Base-by-base conservation (phyloP, 2,113 vertebrate genomes). In the Noturus placidus region DNA sequence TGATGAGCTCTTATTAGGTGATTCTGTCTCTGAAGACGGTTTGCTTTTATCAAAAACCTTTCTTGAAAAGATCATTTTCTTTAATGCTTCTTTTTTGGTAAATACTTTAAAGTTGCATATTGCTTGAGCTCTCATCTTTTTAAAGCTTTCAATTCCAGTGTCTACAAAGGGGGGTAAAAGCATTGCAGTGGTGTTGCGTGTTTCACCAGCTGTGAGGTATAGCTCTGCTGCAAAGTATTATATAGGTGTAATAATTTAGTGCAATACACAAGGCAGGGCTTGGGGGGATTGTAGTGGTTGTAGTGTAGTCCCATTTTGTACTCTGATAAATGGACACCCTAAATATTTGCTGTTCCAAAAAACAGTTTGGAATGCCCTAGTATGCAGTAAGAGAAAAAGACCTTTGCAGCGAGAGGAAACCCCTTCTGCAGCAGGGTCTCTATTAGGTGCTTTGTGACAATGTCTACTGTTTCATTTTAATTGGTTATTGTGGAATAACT, bases 11-110 rank as follows among this genome's bases (percentile, higher is more conserved):
- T 76, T 17, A 63, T 61, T 78, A 65, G 57, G 35, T 8, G 5
- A 65, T 78, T 76, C 33, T 81, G 27, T 72, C 30, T 70, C 30
- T n/a, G 17, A 78, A n/a, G 35, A 6, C 9, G 46, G 46, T 9
- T 80, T 70, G 25, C 38, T 50, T 57, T 88, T 88, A 57, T 65
- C 33, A 78, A 54, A 61, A 79, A 67, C 25, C 15, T 84, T 79
- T 52, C 14, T 61, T 19, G 20, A 20, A 14, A 50, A 52, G 33
- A 69, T 42, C 78, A 38, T 20, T 56, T 78, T 25, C 54, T 86
- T 59, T 63, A 35, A 54, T 17, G 10, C 33, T n/a, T 74, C n/a
- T 85, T 82, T 82, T 83, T 30, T 85, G 19, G 33, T 57, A 72
- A 27, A 42, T 20, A 42, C 33, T 61, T 30, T 79, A 50, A n/a